phyloP scores from a whole-genome alignment of 2,888 invertebrate genomes.

The Pristionchus fissidentatus region DNA sequence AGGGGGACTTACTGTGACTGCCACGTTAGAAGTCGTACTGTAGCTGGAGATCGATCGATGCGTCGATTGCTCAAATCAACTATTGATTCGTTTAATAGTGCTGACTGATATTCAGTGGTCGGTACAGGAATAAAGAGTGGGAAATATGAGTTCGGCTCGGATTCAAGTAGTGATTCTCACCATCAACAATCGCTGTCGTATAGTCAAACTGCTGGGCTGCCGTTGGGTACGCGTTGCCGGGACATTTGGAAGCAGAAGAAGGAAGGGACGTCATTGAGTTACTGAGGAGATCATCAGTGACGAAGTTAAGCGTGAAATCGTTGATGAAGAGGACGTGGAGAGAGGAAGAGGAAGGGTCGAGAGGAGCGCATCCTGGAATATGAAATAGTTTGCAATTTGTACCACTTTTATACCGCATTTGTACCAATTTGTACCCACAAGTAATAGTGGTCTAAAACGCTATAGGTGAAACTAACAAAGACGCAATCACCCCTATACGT shows the following conservation, averaged over 20 bases:
- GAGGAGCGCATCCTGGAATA: too few relatives aligned
- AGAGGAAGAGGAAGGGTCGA: neutral
- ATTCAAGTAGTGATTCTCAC: neutral
- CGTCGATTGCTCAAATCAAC: neutral
- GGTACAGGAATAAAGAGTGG: neutral
- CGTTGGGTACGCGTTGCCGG: neutral
- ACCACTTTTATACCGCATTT: too few relatives aligned
- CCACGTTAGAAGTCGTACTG: constrained; percentile 23
- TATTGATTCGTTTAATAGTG: neutral
- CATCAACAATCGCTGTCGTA: neutral
- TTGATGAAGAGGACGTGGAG: constrained; percentile 10
- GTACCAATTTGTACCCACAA: too few relatives aligned
- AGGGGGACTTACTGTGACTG: neutral
- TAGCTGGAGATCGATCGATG: constrained; percentile 12
- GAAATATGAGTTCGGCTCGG: neutral
- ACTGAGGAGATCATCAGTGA: neutral
- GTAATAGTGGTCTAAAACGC: too few relatives aligned
- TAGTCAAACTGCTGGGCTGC: neutral
- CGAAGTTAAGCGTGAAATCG: constrained; percentile 22
- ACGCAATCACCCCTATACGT: too few relatives aligned
- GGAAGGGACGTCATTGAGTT: too few relatives aligned
- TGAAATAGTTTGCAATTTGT: too few relatives aligned
- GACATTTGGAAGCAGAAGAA: neutral
- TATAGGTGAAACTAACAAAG: too few relatives aligned
- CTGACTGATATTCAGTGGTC: neutral